Percentiles rank a stretch among this genome's conserved stretches.
Conservation (phyloP, 2,888 invertebrate species). For the Cheilosia variabilis region DNA sequence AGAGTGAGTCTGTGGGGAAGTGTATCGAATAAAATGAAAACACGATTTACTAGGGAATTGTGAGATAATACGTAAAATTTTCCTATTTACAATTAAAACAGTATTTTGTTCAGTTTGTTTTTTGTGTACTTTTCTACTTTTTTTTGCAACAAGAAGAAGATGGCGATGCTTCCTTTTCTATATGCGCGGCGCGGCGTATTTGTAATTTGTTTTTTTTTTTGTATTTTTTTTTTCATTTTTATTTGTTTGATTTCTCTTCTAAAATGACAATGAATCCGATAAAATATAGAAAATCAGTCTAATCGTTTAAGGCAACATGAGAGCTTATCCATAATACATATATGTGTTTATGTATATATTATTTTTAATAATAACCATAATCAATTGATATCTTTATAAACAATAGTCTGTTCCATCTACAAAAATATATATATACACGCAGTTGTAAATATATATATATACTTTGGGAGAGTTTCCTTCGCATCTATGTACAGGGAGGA, state of each 20-base stretch:
- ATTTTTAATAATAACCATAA: constrained; percentile 62
- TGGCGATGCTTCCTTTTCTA: constrained; percentile 55
- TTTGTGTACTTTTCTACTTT: neutral
- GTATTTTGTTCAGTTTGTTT: constrained; percentile 35
- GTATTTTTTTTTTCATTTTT: constrained; percentile 48
- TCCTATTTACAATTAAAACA: constrained; percentile 23
- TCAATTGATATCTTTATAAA: constrained; percentile 69
- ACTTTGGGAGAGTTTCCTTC: constrained; percentile 23
- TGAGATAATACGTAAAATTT: constrained; percentile 1
- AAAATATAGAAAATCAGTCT: constrained; percentile 86
- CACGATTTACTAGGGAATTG: neutral
- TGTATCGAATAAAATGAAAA: neutral
- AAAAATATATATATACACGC: constrained; percentile 32
- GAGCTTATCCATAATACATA: constrained; percentile 83
- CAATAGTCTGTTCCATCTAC: constrained; percentile 54
- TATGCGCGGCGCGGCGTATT: constrained; percentile 59
- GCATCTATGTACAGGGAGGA: constrained; percentile 17
- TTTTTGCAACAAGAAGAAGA: constrained; percentile 34
- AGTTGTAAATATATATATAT: constrained; percentile 65
- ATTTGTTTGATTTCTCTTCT: constrained; percentile 76
- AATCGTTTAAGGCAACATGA: constrained; percentile 88
- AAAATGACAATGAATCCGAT: constrained; percentile 77
- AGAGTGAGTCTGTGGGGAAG: neutral
- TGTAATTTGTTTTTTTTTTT: constrained; percentile 62
- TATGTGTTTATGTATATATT: constrained; percentile 45